These are phyloP conservation scores for Drosophila funebris DNA, from an alignment of 1,140 invertebrate genomes.

Conservation along the genomic window DNA sequence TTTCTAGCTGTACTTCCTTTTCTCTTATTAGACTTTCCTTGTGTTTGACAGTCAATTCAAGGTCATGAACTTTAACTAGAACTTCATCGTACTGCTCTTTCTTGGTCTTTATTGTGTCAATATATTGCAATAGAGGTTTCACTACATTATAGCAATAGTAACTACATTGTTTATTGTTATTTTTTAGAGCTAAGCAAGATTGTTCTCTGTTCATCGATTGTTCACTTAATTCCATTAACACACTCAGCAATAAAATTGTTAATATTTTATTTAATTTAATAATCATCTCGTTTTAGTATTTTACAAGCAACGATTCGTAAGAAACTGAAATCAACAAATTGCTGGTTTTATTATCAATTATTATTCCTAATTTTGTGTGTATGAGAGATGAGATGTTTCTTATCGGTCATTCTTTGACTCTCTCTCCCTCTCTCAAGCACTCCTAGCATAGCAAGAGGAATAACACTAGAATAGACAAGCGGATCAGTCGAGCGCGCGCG, in stretches of 20 bases:
- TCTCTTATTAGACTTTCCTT: neutral
- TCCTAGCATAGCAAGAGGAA: too few species aligned
- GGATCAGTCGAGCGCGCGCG: too few species aligned
- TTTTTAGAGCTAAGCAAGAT: neutral
- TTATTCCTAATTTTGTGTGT: too few species aligned
- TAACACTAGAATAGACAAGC: too few species aligned
- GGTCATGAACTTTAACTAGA: neutral
- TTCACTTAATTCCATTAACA: neutral
- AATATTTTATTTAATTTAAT: neutral
- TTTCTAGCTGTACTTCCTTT: neutral
- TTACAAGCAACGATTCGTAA: neutral
- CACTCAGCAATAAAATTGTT: neutral
- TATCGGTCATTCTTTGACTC: too few species aligned
- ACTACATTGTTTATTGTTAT: neutral
- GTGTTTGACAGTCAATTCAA: neutral
- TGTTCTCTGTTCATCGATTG: neutral
- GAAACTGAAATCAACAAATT: neutral
- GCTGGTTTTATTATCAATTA: slow-evolving; percentile 4
- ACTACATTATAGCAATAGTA: slow-evolving; percentile 13
- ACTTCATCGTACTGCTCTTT: neutral
- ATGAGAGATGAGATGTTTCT: too few species aligned
- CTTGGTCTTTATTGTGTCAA: neutral
- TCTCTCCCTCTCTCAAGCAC: too few species aligned
- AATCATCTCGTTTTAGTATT: neutral
- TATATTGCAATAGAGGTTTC: slow-evolving; percentile 17